phyloP scores from a whole-genome alignment of 1,140 invertebrate genomes.

The Macrobrachium nipponense region DNA sequence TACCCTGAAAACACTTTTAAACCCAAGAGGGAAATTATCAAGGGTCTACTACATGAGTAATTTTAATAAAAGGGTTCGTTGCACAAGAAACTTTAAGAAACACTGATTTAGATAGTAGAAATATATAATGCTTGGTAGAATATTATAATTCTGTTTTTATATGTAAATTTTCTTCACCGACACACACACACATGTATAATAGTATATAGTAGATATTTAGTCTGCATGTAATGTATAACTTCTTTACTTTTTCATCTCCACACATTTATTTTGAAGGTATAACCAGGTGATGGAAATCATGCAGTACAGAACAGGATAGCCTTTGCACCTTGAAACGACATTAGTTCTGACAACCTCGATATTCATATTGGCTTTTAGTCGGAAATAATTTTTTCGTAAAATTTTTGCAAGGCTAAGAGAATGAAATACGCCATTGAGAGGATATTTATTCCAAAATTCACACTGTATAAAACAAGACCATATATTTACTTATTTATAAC shows the following conservation, averaged over 20 bases:
- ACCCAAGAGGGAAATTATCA: no score
- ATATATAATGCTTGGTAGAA: background rate
- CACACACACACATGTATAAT: background rate
- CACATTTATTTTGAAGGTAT: background rate
- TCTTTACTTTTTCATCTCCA: background rate
- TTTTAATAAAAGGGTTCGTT: no score
- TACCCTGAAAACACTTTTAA: no score
- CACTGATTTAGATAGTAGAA: background rate
- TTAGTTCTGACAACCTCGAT: no score
- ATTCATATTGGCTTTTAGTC: background rate
- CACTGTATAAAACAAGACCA: slow-evolving; percentile 37
- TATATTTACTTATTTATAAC: slow-evolving; percentile 37
- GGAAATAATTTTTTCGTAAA: background rate
- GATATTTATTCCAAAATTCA: slow-evolving; percentile 36
- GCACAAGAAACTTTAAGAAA: no score
- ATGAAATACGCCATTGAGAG: background rate
- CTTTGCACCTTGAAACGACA: no score
- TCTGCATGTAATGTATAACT: background rate
- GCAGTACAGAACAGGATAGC: background rate
- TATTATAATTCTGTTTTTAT: background rate
- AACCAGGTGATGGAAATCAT: background rate
- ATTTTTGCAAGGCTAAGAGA: background rate
- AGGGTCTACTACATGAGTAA: no score
- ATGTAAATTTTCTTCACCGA: background rate
- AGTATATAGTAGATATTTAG: slow-evolving; percentile 3